A percentile compares a stretch with the other conserved stretches of the same genome.
These are phyloP conservation scores for Drosophila insularis DNA, from an alignment of 1,140 invertebrate genomes.

Conservation along the genomic window DNA sequence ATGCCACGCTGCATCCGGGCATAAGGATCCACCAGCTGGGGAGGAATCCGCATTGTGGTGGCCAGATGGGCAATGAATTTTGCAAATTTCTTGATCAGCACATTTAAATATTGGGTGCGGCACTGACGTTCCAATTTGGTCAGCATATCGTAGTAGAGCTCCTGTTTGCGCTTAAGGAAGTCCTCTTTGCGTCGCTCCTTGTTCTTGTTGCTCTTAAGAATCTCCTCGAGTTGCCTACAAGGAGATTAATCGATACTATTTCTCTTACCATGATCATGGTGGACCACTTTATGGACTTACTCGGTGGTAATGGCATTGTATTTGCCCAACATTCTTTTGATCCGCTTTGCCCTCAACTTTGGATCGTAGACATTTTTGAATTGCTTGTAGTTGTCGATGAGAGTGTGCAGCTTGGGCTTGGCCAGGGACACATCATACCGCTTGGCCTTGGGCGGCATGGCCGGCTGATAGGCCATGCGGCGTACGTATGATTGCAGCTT, in stretches of 20 bases:
- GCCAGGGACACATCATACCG: slow-evolving; percentile 54
- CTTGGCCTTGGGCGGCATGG: slow-evolving; percentile 55
- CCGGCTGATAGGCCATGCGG: slow-evolving; percentile 71
- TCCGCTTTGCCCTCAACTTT: slow-evolving; percentile 58
- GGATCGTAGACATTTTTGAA: slow-evolving; percentile 64
- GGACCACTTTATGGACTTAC: slow-evolving; percentile 41
- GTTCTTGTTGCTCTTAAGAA: slow-evolving; percentile 61
- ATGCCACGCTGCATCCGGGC: slow-evolving; percentile 79
- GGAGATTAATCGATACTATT: neutral
- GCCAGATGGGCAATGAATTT: slow-evolving; percentile 76
- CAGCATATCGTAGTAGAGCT: slow-evolving; percentile 73
- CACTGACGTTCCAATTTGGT: slow-evolving; percentile 74
- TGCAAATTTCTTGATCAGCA: slow-evolving; percentile 75
- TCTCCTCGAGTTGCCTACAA: slow-evolving; percentile 67
- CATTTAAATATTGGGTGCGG: slow-evolving; percentile 73
- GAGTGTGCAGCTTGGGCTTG: slow-evolving; percentile 39
- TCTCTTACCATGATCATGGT: neutral
- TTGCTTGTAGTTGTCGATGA: slow-evolving; percentile 55
- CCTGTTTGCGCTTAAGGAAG: slow-evolving; percentile 72
- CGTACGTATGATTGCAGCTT: slow-evolving; percentile 66
- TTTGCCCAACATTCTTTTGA: slow-evolving; percentile 63
- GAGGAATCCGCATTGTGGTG: slow-evolving; percentile 75
- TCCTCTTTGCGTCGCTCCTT: slow-evolving; percentile 71
- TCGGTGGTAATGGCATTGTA: slow-evolving; percentile 70
- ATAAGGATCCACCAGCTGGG: slow-evolving; percentile 72